Percentiles rank a stretch among this genome's conserved stretches.
phyloP scores from a whole-genome alignment of 2,113 vertebrate genomes.

The Ramphastos sulfuratus region DNA sequence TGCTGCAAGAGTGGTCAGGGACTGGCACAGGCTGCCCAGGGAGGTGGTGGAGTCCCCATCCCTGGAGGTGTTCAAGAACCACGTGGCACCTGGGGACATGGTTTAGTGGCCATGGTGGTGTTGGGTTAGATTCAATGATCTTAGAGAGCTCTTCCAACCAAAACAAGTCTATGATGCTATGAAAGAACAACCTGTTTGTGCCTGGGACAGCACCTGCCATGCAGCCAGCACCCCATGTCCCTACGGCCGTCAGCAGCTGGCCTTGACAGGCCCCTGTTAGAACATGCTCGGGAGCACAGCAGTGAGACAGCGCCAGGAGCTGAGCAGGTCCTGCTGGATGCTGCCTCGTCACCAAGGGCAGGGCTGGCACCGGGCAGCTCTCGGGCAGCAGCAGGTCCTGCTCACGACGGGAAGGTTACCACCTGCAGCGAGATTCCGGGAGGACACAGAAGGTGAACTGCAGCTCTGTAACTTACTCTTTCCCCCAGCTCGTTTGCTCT shows the following conservation, averaged over 20 bases:
- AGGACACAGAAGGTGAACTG: rapidly evolving
- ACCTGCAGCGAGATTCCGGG: neutral
- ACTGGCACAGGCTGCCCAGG: too few relatives aligned
- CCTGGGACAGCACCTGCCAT: neutral
- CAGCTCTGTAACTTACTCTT: neutral
- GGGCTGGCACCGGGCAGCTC: neutral
- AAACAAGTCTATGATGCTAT: too few relatives aligned
- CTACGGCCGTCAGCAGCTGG: rapidly evolving
- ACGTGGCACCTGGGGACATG: too few relatives aligned
- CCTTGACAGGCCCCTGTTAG: neutral
- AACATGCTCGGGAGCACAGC: neutral
- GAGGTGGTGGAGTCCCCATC: too few relatives aligned
- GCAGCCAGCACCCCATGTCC: neutral
- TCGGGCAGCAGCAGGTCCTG: neutral
- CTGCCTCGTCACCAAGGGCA: neutral
- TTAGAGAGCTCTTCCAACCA: too few relatives aligned
- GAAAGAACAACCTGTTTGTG: neutral
- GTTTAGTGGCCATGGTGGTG: too few relatives aligned
- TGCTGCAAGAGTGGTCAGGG: too few relatives aligned
- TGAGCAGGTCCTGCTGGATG: neutral
- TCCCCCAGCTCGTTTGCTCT: neutral
- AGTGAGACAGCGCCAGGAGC: rapidly evolving
- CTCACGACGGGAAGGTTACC: rapidly evolving
- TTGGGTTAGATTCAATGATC: too few relatives aligned
- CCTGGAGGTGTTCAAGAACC: too few relatives aligned